Evolutionary conservation across 2,797 vertebrate genomes (phyloP).

Genomic region (Muscicapa comitata): DNA sequence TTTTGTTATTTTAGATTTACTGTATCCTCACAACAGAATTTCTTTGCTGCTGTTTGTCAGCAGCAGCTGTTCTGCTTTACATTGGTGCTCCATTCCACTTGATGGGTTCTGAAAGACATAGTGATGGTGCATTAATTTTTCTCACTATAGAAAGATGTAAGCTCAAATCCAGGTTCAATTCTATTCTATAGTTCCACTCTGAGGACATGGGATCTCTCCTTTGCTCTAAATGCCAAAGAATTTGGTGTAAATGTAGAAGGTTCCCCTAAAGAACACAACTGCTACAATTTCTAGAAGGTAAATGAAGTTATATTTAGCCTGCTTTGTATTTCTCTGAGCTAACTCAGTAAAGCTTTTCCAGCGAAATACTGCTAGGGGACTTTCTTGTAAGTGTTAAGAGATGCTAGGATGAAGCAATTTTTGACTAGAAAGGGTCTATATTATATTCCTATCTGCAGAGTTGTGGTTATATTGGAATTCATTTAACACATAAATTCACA

Average conservation of each 20-base stretch:
- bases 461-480: not conserved
- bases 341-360: not conserved
- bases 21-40: not conserved
- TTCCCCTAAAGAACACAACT: not conserved
- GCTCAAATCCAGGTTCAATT: not conserved
- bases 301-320: not conserved
- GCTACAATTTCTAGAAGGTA: not conserved
- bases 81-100: not conserved
- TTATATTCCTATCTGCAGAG: not conserved
- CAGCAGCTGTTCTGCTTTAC: not conserved
- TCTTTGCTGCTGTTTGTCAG: not conserved
- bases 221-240: not conserved
- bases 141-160: not conserved
- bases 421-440: not conserved
- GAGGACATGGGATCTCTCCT: not conserved
- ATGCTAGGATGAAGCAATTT: not conserved
- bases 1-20: not conserved
- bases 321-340: not conserved
- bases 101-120: not conserved
- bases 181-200: not conserved
- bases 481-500: not conserved
- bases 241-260: not conserved
- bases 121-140: not conserved
- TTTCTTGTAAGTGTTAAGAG: not conserved
- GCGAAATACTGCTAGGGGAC: not conserved